These are phyloP conservation scores for Mycetomoellerius zeteki DNA, from an alignment of 1,140 invertebrate genomes.

Conservation along the genomic window DNA sequence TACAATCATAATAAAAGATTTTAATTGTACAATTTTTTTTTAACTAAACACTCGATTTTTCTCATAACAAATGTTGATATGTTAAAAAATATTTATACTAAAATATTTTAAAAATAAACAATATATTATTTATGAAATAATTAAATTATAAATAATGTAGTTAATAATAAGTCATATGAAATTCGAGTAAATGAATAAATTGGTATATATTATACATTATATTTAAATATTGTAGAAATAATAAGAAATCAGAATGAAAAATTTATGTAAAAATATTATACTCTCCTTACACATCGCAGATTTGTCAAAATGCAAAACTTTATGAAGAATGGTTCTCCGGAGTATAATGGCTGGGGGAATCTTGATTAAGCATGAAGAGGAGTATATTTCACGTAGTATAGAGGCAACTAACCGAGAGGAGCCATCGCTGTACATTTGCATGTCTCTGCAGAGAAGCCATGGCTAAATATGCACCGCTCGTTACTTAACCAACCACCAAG, in stretches of 20 bases:
- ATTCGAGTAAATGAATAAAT: conserved; percentile 3
- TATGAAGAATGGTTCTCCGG: conserved; percentile 55
- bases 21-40: too few relatives aligned
- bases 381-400: conserved; percentile 69
- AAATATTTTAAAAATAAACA: not conserved
- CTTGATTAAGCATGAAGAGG: conserved; percentile 73
- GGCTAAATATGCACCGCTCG: conserved; percentile 73
- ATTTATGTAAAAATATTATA: conserved; percentile 29
- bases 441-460: conserved; percentile 71
- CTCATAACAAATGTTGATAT: not conserved
- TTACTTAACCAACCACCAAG: conserved; percentile 73
- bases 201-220: not conserved
- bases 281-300: conserved; percentile 37
- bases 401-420: conserved; percentile 68
- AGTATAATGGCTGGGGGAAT: conserved; percentile 68
- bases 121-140: conserved; percentile 2
- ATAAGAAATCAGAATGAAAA: conserved; percentile 2
- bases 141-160: not conserved
- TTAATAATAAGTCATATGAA: not conserved
- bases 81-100: not conserved
- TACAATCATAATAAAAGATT: too few relatives aligned
- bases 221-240: conserved; percentile 5
- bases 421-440: conserved; percentile 73
- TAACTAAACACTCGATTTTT: not conserved
- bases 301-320: conserved; percentile 54